Conservation (phyloP, 2,888 invertebrate species). For the Bombylius discolor region DNA sequence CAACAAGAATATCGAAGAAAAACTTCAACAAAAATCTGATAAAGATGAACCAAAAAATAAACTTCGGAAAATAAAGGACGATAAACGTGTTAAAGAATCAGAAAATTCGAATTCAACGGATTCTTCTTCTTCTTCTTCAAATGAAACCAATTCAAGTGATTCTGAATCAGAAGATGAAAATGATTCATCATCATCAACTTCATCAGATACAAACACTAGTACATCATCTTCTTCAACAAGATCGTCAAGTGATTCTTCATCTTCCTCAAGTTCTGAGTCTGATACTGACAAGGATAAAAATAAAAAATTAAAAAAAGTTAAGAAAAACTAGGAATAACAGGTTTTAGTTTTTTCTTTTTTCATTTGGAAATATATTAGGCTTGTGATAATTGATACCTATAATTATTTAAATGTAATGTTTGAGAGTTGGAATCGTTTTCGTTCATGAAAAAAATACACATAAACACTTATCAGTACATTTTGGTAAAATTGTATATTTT, state of each 20-base stretch:
- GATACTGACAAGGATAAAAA: too few species aligned
- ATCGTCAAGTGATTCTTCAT: background rate
- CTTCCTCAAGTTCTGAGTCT: too few species aligned
- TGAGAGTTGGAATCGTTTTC: too few species aligned
- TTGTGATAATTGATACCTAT: too few species aligned
- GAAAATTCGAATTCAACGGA: background rate
- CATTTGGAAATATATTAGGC: too few species aligned
- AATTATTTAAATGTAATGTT: too few species aligned
- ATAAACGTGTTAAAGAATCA: background rate
- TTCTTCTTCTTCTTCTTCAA: background rate
- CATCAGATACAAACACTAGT: background rate
- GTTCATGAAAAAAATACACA: too few species aligned
- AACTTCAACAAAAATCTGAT: slow-evolving; percentile 7
- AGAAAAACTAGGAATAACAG: too few species aligned
- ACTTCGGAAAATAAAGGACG: background rate
- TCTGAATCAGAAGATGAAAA: background rate
- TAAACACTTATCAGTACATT: too few species aligned
- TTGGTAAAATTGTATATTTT: too few species aligned
- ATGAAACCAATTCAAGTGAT: background rate
- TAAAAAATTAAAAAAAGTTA: too few species aligned
- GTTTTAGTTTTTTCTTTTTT: too few species aligned
- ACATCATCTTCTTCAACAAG: background rate
- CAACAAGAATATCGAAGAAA: slow-evolving; percentile 45
- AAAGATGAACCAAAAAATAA: background rate
- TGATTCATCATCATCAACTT: background rate